Base-by-base conservation (phyloP, 2,888 invertebrate genomes). In the Gisinianus flammeolus region DNA sequence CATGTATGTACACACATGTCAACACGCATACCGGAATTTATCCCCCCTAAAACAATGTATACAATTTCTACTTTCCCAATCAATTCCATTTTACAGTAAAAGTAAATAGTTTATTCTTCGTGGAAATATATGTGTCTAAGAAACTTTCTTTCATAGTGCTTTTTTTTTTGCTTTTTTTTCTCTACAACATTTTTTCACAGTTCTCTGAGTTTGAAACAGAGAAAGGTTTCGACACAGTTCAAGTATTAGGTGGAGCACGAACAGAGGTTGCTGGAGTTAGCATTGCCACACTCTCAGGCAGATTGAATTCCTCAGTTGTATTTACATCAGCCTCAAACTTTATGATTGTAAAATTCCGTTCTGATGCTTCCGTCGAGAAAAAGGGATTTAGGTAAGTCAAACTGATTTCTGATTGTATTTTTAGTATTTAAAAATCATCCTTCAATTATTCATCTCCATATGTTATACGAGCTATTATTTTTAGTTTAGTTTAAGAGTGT, bases 181-280 rank as follows among this genome's bases (percentile, higher is more conserved):
- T 31, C 0, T n/a, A 19, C 35, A 35, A 8, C 35, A 35, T 12
- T 12, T 1, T 58, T 30, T 16, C 66, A 64, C 88, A 92, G 91
- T 97, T 98, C 88, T 96, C 96, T 90, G 96, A 96, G 88, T 97
- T 98, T 88, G 96, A 97, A 88, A 98, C 98, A 19, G 98, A 98
- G 88, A 94, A 95, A 88, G 93, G 95, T 85, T 96, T 96, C 86
- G 98, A 98, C 88, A 95, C 96, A 79, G 97, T 98, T 75, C 97
- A 97, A 88, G 94, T 98, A 85, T 89, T 97, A 86, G 96, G 96
- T 31, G 98, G 98, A 33, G 98, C 97, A 74, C 91, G 96, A 85
- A 96, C 97, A 24, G 96, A 97, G 89, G 95, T 96, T 85, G 94
- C 95, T 86, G 94, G 95, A 54, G 94, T 95, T 10, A 95, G 93